Percentiles rank a stretch among this genome's conserved stretches.
Conservation (phyloP, 2,113 vertebrate species). For the Hippocampus mohnikei region DNA sequence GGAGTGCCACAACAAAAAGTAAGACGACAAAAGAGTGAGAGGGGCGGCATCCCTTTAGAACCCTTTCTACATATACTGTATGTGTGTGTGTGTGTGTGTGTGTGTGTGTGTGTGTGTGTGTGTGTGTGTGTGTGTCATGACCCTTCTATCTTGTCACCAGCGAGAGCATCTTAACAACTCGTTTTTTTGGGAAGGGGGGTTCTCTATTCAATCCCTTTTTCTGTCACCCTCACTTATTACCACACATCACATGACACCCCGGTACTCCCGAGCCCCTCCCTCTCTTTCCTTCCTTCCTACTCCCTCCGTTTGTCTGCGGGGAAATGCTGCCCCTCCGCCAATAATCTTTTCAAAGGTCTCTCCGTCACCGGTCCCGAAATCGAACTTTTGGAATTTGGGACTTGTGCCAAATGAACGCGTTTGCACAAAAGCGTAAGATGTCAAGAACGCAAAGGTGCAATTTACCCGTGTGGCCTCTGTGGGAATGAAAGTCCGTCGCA, state of each 20-base stretch:
- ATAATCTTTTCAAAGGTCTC: slow-evolving; percentile 51
- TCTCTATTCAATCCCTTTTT: slow-evolving; percentile 2
- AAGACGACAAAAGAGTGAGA: slow-evolving; percentile 25
- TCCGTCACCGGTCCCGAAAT: background rate
- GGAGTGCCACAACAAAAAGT: slow-evolving; percentile 15
- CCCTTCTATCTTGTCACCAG: slow-evolving; percentile 13
- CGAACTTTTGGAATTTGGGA: background rate
- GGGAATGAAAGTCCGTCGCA: background rate
- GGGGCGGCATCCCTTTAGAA: slow-evolving; percentile 10
- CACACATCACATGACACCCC: slow-evolving; percentile 38
- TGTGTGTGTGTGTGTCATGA: slow-evolving; percentile 1
- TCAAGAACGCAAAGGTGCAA: background rate
- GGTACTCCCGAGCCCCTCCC: slow-evolving; percentile 25
- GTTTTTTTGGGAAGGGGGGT: slow-evolving; percentile 5
- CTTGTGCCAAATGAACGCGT: background rate
- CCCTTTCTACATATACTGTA: slow-evolving; percentile 3
- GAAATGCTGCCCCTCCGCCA: slow-evolving; percentile 47
- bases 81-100: slow-evolving; percentile 9
- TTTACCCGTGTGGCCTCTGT: too few species aligned
- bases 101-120: slow-evolving; percentile 9
- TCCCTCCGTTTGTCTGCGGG: slow-evolving; percentile 30
- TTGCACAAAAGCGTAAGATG: background rate
- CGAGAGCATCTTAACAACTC: slow-evolving; percentile 20
- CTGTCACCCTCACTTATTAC: slow-evolving; percentile 18
- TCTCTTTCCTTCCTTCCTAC: slow-evolving; percentile 12